phyloP scores from a whole-genome alignment of 2,797 vertebrate species.

The Rhinichthys osculus region DNA sequence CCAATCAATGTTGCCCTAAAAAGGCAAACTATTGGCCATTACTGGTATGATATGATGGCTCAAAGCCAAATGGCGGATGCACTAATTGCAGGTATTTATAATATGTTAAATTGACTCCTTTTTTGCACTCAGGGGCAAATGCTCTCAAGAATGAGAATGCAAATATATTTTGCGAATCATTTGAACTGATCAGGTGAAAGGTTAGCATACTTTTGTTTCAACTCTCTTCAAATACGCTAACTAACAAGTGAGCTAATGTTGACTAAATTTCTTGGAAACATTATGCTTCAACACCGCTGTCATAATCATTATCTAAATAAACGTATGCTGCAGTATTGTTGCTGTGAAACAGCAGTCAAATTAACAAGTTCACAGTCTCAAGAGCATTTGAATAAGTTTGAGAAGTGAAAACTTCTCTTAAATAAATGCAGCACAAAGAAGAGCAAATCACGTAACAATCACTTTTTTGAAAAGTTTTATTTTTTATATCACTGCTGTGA shows the following conservation, averaged over 20 bases:
- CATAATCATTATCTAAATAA: conserved; percentile 23
- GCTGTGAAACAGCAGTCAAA: conserved; percentile 20
- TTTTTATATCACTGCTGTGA: background rate
- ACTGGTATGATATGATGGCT: background rate
- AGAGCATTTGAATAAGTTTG: conserved; percentile 9
- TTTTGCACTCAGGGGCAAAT: background rate
- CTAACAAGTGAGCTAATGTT: background rate
- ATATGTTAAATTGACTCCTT: background rate
- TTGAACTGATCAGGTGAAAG: background rate
- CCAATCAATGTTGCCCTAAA: background rate
- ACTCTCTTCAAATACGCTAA: background rate
- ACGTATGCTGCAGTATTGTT: conserved; percentile 16
- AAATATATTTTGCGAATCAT: background rate
- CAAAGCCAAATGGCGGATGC: background rate
- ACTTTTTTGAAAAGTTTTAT: background rate
- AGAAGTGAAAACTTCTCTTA: background rate
- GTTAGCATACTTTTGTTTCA: background rate
- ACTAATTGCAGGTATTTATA: no score
- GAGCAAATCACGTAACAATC: background rate
- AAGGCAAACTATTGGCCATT: background rate
- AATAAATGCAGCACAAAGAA: background rate
- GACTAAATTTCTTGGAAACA: background rate
- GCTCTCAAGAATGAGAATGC: background rate
- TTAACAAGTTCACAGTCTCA: conserved; percentile 31
- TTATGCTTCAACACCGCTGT: background rate